Percentiles rank a stretch among this genome's conserved stretches.
phyloP scores from a whole-genome alignment of 2,113 vertebrate species.

The Myodes glareolus region DNA sequence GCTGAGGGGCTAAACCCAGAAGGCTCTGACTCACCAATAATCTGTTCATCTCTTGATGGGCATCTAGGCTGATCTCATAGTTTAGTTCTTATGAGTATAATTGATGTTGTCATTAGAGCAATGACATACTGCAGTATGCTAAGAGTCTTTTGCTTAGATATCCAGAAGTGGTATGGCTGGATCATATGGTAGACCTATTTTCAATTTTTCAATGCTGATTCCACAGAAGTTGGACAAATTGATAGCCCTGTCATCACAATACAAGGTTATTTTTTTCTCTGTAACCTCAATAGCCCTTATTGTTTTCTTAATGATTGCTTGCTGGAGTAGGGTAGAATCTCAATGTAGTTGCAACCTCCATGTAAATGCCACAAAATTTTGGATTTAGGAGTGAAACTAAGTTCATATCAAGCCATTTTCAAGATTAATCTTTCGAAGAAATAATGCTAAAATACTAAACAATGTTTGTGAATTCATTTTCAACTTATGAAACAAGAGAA shows the following conservation, averaged over 20 bases:
- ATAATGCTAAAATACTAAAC: conserved; percentile 11
- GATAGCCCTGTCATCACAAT: background rate
- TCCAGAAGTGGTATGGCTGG: background rate
- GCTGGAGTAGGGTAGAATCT: background rate
- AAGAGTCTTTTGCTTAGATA: background rate
- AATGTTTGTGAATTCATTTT: background rate
- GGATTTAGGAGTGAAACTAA: background rate
- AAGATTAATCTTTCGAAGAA: conserved; percentile 36
- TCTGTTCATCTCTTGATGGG: background rate
- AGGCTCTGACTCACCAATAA: background rate
- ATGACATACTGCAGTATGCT: background rate
- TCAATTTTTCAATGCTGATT: background rate
- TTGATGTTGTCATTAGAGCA: background rate
- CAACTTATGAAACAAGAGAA: background rate
- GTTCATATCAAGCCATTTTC: background rate
- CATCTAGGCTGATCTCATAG: background rate
- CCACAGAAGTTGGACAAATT: background rate
- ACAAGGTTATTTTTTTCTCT: background rate
- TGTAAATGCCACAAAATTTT: conserved; percentile 1
- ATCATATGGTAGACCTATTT: background rate
- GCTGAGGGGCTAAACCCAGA: background rate
- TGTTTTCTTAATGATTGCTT: background rate
- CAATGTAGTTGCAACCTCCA: background rate
- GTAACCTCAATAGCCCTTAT: background rate
- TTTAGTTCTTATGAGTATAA: background rate